Evolutionary conservation across 2,888 invertebrate species (phyloP), one percentile per base, ranked within the genome.

Genomic region (Drosophila tripunctata): DNA sequence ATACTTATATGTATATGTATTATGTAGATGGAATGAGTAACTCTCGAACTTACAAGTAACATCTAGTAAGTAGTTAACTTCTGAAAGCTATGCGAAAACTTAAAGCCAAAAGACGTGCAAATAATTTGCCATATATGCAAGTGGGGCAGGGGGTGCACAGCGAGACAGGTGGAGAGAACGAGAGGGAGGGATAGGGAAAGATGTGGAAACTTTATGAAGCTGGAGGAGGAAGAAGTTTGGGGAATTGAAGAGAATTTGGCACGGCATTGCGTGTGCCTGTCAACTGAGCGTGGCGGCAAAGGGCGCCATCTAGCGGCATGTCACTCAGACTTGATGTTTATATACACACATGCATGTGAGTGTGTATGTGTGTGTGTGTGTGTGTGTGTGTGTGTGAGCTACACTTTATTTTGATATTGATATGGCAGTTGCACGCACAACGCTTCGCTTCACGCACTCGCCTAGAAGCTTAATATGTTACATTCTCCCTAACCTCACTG

Each of bases 371-470:
- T 50, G 58, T 47, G 52, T 41, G 21, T 17, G 21, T 36, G 12
- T 30, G 30, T 43, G 24, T 56, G 57, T 47, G 52, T 41, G 31
- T 19, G 55, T 35, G 24, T 40, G 30, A 17, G 15, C 17, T 48
- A 52, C 51, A 75, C 56, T 71, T 71, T 64, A 72, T 64, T 68
- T 52, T 63, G 75, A 87, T 87, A 81, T 81, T 81, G 87, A 81
- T 81, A 81, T 83, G 81, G 75, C 84, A 87, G 81, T 80, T 80
- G 81, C 81, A 81, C 81, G 81, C 80, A 86, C 80, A 61, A 62
- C 51, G 45, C 51, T 54, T 10, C 36, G 17, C 55, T 67, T 62
- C 75, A 78, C 76, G 76, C 77, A 68, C 60, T 69, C 21, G 60
- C 52, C 76, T 40, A 51, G 67, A 55, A 58, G 62, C 55, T 58